Base-by-base conservation (phyloP, 2,797 vertebrate species). In the Cynopterus sphinx region DNA sequence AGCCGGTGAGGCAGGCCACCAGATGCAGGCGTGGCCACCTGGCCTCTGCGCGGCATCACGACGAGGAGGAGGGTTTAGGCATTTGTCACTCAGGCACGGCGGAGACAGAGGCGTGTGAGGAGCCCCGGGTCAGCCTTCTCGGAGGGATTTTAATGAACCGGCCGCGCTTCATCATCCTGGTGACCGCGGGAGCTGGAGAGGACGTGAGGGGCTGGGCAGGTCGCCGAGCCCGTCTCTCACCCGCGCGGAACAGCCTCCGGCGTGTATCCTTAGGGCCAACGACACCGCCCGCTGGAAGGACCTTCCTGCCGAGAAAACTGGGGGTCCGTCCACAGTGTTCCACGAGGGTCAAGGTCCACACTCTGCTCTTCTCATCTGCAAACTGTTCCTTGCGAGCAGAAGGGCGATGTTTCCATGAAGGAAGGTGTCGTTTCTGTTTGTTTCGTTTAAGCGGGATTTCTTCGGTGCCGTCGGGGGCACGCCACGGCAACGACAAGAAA, bases 101-200 rank as follows among this genome's bases (percentile, higher is more conserved):
- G 24, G 84, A 55, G 53, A 65, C 10, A 7, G 49, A 74, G 65
- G 36, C 0, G 0, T 17, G 33, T 0, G 1, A 22, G 86, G 36
- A 71, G 26, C 16, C 6, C 17, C 1, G 2, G 43, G 89, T 77
- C 90, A 91, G 63, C 55, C 71, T 92, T 84, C 83, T 92, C 53
- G 96, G 88, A 70, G 43, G 51, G 65, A 53, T 33, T 91, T 70
- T 91, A 95, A 91, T 91, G 93, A 92, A 68, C 92, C 65, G 90
- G 82, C 67, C 0, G 0, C 5, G 71, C 65, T 74, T 92, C 85
- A 95, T 90, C 55, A 2, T 90, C 81, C 16, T 61, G 33, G 41
- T 92, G 84, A 95, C 92, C 96, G 91, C 26, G 63, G 92, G 85
- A 95, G 85, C 78, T 33, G 87, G 21, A 73, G 68, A 94, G 70